phyloP scores from a whole-genome alignment of 2,888 invertebrate species.

The Stenchaetothrips biformis region DNA sequence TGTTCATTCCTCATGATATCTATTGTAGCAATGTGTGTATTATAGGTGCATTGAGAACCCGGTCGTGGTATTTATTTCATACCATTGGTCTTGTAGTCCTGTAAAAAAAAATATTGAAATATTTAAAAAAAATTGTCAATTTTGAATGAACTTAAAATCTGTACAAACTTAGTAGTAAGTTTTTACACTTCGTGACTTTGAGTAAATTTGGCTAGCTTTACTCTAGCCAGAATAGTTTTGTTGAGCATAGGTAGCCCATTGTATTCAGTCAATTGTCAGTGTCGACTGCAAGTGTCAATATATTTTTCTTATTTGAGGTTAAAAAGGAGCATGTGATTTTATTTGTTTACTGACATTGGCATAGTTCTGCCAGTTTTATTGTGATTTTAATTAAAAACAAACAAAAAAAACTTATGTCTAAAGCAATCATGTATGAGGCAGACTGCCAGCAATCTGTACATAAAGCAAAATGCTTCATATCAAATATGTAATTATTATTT shows the following conservation, averaged over 20 bases:
- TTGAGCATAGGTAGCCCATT: neutral
- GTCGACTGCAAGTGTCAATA: slow-evolving; percentile 6
- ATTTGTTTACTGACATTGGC: slow-evolving; percentile 13
- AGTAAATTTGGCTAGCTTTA: neutral
- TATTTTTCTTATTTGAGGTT: slow-evolving; percentile 20
- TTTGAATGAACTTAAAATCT: neutral
- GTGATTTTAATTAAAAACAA: slow-evolving; percentile 6
- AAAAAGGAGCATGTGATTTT: neutral
- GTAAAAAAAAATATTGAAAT: neutral
- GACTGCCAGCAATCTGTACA: slow-evolving; percentile 13
- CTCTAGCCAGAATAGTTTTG: neutral
- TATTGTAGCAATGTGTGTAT: neutral
- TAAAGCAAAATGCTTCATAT: slow-evolving; percentile 13
- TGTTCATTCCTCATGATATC: slow-evolving; percentile 9
- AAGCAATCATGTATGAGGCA: slow-evolving; percentile 15
- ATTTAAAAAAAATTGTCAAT: neutral
- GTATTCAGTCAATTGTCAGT: slow-evolving; percentile 5
- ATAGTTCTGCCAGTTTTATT: slow-evolving; percentile 13
- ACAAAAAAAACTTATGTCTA: neutral
- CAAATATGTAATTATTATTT: slow-evolving; percentile 25
- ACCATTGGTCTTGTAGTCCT: neutral
- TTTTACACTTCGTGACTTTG: neutral
- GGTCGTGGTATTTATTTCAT: neutral
- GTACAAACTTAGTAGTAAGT: neutral
- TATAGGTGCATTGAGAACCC: neutral